Evolutionary conservation across 2,797 vertebrate species (phyloP).

Genomic region (Ptychadena robeensis): DNA sequence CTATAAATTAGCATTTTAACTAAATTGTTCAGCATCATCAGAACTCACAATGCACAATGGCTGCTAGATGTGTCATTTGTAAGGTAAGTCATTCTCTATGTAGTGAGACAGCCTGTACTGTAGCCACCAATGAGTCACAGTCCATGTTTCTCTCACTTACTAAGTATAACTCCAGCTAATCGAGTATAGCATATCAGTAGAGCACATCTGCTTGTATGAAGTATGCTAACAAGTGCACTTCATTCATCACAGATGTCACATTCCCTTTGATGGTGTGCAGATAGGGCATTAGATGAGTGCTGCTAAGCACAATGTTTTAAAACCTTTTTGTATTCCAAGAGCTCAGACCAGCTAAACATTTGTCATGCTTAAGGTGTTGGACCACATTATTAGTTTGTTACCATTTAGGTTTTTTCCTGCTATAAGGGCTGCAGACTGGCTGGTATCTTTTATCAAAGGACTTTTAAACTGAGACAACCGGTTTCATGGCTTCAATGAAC

Average conservation of each 20-base stretch:
- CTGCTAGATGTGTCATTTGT: background rate
- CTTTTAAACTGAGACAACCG: constrained; percentile 74
- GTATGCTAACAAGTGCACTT: constrained; percentile 45
- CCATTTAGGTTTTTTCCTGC: constrained; percentile 53
- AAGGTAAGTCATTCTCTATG: background rate
- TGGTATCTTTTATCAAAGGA: constrained; percentile 70
- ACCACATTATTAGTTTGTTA: constrained; percentile 50
- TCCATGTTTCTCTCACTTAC: background rate
- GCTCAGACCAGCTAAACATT: constrained; percentile 62
- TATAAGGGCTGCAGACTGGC: constrained; percentile 63
- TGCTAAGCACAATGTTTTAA: constrained; percentile 64
- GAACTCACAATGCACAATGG: background rate
- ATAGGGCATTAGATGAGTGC: constrained; percentile 41
- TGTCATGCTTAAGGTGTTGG: constrained; percentile 66
- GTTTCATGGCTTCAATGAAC: constrained; percentile 66
- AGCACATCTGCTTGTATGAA: constrained; percentile 49
- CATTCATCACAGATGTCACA: constrained; percentile 54
- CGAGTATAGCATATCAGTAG: constrained; percentile 20
- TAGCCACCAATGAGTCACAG: constrained; percentile 37
- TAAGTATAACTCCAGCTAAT: constrained; percentile 17
- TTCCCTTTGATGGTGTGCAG: constrained; percentile 57
- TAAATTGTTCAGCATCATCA: background rate
- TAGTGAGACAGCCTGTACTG: background rate
- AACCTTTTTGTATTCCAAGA: constrained; percentile 62
- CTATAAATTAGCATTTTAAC: background rate